A percentile compares a stretch with the other conserved stretches of the same genome.
Conservation (phyloP, 2,113 vertebrate species). For the Eurystomus gularis region DNA sequence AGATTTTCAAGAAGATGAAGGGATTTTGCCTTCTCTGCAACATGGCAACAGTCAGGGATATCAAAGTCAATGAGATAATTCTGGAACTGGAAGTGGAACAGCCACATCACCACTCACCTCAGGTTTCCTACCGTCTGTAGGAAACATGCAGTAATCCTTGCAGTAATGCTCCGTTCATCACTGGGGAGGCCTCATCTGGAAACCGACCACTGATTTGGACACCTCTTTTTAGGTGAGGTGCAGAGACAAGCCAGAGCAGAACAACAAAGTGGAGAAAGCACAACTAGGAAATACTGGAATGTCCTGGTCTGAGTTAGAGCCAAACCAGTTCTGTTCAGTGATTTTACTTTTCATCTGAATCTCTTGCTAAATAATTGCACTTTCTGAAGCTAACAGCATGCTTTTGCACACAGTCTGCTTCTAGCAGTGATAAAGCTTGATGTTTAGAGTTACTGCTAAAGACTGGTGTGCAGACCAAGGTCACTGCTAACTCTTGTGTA, state of each 20-base stretch:
- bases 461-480: no score
- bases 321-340: no score
- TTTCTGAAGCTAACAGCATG: no score
- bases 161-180: not conserved
- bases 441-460: no score
- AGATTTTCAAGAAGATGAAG: not conserved
- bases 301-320: no score
- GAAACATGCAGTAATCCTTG: not conserved
- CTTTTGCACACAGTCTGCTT: no score
- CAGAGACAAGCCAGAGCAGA: not conserved
- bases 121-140: rapidly evolving
- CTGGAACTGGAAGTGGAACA: constrained; percentile 16
- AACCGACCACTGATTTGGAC: rapidly evolving
- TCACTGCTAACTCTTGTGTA: no score
- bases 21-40: not conserved
- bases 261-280: not conserved
- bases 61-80: not conserved
- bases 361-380: no score
- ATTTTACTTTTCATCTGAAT: no score
- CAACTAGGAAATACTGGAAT: rapidly evolving
- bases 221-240: not conserved
- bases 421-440: no score
- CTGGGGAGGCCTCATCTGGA: not conserved
- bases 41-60: not conserved
- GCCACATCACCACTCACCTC: not conserved